These are phyloP conservation scores for Standfussiana lucernea DNA, from an alignment of 2,888 invertebrate species.

Conservation along the genomic window DNA sequence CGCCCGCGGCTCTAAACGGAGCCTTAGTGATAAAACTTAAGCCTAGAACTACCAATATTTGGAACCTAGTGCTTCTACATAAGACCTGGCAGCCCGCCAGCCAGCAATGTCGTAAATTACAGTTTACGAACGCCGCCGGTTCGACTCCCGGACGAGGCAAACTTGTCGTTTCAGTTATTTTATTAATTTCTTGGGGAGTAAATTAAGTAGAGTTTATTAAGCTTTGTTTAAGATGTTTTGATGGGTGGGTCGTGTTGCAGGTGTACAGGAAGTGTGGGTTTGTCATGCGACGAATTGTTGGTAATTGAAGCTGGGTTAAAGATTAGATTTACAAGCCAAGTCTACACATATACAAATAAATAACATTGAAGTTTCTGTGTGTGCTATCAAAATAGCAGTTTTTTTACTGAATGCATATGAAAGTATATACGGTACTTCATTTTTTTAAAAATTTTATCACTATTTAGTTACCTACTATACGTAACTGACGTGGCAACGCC, in stretches of 20 bases:
- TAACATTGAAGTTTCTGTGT: too few species aligned
- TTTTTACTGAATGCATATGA: too few species aligned
- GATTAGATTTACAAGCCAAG: too few species aligned
- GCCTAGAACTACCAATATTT: constrained; percentile 44
- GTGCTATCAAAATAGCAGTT: too few species aligned
- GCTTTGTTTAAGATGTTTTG: constrained; percentile 33
- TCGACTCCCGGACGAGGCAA: constrained; percentile 61
- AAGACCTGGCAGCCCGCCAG: constrained; percentile 59
- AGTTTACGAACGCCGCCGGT: constrained; percentile 62
- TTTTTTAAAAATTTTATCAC: too few species aligned
- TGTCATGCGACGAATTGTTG: neutral
- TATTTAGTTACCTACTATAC: too few species aligned
- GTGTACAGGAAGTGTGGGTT: neutral
- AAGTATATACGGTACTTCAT: too few species aligned
- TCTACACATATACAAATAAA: too few species aligned
- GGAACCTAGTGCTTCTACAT: constrained; percentile 19
- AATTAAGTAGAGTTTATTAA: constrained; percentile 55
- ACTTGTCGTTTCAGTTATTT: constrained; percentile 63
- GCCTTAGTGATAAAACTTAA: constrained; percentile 23
- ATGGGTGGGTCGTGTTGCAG: constrained; percentile 13
- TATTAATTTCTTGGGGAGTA: constrained; percentile 63
- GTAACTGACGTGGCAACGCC: too few species aligned
- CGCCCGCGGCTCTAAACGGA: too few species aligned
- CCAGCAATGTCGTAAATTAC: constrained; percentile 57
- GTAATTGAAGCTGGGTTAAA: too few species aligned